Percentiles rank a stretch among this genome's conserved stretches.
These are phyloP conservation scores for Mastacembelus armatus DNA, from an alignment of 2,797 vertebrate genomes.

Conservation along the genomic window DNA sequence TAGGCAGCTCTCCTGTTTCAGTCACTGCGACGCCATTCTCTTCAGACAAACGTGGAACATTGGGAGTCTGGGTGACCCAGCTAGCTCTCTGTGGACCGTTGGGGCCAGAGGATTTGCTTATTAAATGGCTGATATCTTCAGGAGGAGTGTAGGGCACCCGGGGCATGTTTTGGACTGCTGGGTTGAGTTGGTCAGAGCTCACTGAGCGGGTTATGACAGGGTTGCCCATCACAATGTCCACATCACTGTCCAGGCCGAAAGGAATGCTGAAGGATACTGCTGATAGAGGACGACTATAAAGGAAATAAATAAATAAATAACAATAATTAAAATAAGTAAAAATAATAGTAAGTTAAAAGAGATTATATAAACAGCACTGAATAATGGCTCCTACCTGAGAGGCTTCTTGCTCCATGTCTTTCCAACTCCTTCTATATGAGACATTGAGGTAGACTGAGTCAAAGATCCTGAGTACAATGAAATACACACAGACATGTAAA, in stretches of 20 bases:
- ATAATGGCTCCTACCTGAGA: slow-evolving; percentile 81
- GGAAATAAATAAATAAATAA: slow-evolving; percentile 4
- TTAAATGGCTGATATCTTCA: slow-evolving; percentile 75
- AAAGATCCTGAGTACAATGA: slow-evolving; percentile 86
- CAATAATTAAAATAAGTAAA: slow-evolving; percentile 65
- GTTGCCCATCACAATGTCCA: slow-evolving; percentile 95
- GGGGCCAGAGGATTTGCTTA: slow-evolving; percentile 66
- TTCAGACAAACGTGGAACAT: slow-evolving; percentile 72
- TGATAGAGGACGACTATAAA: slow-evolving; percentile 85
- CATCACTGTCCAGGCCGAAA: slow-evolving; percentile 95
- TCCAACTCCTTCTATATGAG: slow-evolving; percentile 91
- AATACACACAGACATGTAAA: slow-evolving; percentile 73
- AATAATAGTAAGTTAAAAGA: background rate
- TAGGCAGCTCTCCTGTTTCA: slow-evolving; percentile 87
- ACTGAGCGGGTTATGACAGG: slow-evolving; percentile 90
- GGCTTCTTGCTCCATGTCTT: slow-evolving; percentile 91
- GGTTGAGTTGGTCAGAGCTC: slow-evolving; percentile 91
- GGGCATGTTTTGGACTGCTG: slow-evolving; percentile 66
- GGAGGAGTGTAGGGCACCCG: slow-evolving; percentile 71
- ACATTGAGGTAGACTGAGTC: slow-evolving; percentile 94
- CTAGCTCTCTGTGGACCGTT: slow-evolving; percentile 83
- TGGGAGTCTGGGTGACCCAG: slow-evolving; percentile 79
- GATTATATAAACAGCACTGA: background rate
- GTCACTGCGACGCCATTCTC: slow-evolving; percentile 81
- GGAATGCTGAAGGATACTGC: slow-evolving; percentile 96